Percentiles rank a stretch among this genome's conserved stretches.
Evolutionary conservation across 2,113 vertebrate species (phyloP).

Genomic region (Pycnonotus jocosus): DNA sequence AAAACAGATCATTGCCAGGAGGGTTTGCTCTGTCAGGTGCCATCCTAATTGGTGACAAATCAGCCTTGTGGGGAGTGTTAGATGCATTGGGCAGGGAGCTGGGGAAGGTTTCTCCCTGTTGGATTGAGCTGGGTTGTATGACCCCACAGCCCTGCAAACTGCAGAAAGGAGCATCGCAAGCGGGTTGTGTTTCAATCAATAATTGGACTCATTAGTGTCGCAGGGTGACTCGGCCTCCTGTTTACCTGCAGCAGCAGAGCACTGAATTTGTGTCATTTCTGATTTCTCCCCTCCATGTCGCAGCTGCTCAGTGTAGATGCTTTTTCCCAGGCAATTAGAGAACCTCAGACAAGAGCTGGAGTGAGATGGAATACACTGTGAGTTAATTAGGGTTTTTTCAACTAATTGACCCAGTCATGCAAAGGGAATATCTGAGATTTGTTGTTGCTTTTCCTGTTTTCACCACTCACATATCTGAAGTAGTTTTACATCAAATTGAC

Average conservation of each 20-base stretch:
- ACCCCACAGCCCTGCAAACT: background rate
- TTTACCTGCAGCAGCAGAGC: background rate
- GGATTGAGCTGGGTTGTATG: background rate
- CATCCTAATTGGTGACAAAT: background rate
- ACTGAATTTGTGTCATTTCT: background rate
- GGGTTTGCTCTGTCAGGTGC: background rate
- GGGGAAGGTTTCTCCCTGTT: background rate
- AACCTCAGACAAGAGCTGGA: background rate
- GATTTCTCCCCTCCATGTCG: background rate
- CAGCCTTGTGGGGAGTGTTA: accelerated
- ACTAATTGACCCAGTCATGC: background rate
- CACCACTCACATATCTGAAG: background rate
- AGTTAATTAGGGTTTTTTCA: background rate
- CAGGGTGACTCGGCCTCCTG: background rate
- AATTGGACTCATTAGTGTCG: background rate
- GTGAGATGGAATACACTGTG: background rate
- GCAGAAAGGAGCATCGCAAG: background rate
- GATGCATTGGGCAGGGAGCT: accelerated
- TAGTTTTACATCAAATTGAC: background rate
- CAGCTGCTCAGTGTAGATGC: background rate
- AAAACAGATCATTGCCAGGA: background rate
- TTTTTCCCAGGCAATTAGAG: background rate
- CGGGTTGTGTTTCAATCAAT: background rate
- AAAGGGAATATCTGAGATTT: background rate
- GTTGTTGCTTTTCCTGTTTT: background rate